A percentile compares a stretch with the other conserved stretches of the same genome.
phyloP scores from a whole-genome alignment of 2,888 invertebrate genomes.

The Ophonus ardosiacus region DNA sequence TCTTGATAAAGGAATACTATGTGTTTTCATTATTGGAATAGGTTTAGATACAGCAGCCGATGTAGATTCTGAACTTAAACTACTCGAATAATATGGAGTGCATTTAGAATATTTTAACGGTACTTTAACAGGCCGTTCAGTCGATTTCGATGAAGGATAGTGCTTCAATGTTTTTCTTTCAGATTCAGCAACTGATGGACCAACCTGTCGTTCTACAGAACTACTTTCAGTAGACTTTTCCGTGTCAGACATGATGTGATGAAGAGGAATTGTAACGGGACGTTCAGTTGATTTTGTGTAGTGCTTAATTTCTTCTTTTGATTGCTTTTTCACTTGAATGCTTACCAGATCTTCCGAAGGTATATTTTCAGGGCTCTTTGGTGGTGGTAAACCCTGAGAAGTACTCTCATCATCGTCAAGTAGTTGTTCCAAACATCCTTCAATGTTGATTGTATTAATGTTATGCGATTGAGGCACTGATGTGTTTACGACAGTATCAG shows the following conservation, averaged over 20 bases:
- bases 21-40: constrained; percentile 82
- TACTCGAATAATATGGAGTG: constrained; percentile 87
- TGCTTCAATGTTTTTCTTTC: constrained; percentile 68
- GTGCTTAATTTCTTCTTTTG: constrained; percentile 68
- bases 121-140: constrained; percentile 74
- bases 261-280: constrained; percentile 77
- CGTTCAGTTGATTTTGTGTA: constrained; percentile 77
- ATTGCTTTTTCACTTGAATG: constrained; percentile 67
- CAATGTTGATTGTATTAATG: constrained; percentile 71
- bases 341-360: constrained; percentile 73
- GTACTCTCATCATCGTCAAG: constrained; percentile 67
- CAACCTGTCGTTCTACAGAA: constrained; percentile 74
- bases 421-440: constrained; percentile 73
- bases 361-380: constrained; percentile 73
- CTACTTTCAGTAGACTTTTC: constrained; percentile 77
- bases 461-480: constrained; percentile 79
- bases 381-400: constrained; percentile 65
- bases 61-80: constrained; percentile 85
- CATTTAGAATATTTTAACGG: constrained; percentile 81
- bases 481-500: constrained; percentile 82
- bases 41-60: constrained; percentile 80
- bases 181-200: constrained; percentile 39
- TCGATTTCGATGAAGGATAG: constrained; percentile 70
- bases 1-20: constrained; percentile 74
- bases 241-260: constrained; percentile 75